A percentile compares a stretch with the other conserved stretches of the same genome.
Evolutionary conservation across 2,113 vertebrate genomes (phyloP).

Genomic region (Alaudala cheleensis): DNA sequence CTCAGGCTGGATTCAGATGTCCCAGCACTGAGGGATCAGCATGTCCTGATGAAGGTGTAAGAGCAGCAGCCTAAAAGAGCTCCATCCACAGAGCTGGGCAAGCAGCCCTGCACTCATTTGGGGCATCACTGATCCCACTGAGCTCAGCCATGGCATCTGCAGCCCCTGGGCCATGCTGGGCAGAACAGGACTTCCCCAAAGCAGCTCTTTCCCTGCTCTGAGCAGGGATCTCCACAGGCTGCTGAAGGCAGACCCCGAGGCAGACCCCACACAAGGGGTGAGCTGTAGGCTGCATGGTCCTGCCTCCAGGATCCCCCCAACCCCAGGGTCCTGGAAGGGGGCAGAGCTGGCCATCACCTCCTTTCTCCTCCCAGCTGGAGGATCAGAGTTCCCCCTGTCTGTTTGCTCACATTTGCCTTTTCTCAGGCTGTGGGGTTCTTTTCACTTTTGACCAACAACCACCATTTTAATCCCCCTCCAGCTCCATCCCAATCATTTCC

Average conservation of each 20-base stretch:
- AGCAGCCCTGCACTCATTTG: not conserved
- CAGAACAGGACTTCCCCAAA: not conserved
- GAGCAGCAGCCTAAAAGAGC: fast-evolving
- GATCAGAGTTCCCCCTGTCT: not conserved
- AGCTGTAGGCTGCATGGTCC: not conserved
- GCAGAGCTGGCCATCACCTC: not conserved
- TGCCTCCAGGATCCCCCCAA: fast-evolving
- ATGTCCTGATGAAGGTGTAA: not conserved
- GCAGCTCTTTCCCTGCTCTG: not conserved
- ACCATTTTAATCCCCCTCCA: constrained; percentile 1
- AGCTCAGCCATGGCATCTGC: not conserved
- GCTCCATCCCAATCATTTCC: constrained; percentile 12
- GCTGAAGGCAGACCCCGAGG: not conserved
- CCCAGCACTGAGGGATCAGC: not conserved
- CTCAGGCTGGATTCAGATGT: not conserved
- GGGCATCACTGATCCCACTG: not conserved
- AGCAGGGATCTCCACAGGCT: not conserved
- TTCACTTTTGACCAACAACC: not conserved
- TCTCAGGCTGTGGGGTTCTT: not conserved
- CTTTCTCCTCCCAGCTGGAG: not conserved
- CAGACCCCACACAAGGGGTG: fast-evolving
- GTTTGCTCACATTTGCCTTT: constrained; percentile 38
- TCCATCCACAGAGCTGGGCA: not conserved
- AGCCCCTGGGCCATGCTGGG: fast-evolving
- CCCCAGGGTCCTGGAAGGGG: not conserved